phyloP scores from a whole-genome alignment of 2,113 vertebrate genomes.

The Syngnathus floridae region DNA sequence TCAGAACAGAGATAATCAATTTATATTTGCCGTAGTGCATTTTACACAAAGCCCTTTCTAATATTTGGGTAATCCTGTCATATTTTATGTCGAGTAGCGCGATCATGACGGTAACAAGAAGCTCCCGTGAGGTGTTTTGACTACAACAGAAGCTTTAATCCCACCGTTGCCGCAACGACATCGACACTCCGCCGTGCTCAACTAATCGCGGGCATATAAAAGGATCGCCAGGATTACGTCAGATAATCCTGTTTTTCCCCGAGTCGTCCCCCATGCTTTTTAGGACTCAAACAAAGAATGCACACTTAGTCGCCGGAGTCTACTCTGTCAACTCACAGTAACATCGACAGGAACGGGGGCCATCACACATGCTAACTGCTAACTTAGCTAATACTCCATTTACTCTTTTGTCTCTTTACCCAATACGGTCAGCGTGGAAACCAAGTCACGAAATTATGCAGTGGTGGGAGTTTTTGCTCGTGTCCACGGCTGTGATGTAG shows the following conservation, averaged over 20 bases:
- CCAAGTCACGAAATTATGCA: too few species aligned
- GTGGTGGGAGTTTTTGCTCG: background rate
- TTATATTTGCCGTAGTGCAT: background rate
- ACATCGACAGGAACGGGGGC: background rate
- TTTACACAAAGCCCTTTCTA: slow-evolving; percentile 1
- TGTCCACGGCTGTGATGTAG: background rate
- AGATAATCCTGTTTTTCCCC: background rate
- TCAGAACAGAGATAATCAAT: background rate
- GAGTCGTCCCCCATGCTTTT: slow-evolving; percentile 1
- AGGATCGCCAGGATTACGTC: background rate
- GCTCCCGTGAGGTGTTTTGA: background rate
- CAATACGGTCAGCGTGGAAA: background rate
- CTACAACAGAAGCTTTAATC: background rate
- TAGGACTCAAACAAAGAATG: slow-evolving; percentile 1
- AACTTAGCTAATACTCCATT: background rate
- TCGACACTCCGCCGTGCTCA: background rate
- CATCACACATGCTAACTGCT: background rate
- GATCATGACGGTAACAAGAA: background rate
- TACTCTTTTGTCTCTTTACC: too few species aligned
- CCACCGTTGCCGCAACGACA: background rate
- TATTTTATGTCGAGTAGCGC: background rate
- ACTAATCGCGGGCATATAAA: slow-evolving; percentile 1
- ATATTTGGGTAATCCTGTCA: background rate
- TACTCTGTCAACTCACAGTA: background rate
- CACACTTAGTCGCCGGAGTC: background rate